These are phyloP conservation scores for Galemys pyrenaicus DNA, from an alignment of 2,113 vertebrate species.

Conservation along the genomic window DNA sequence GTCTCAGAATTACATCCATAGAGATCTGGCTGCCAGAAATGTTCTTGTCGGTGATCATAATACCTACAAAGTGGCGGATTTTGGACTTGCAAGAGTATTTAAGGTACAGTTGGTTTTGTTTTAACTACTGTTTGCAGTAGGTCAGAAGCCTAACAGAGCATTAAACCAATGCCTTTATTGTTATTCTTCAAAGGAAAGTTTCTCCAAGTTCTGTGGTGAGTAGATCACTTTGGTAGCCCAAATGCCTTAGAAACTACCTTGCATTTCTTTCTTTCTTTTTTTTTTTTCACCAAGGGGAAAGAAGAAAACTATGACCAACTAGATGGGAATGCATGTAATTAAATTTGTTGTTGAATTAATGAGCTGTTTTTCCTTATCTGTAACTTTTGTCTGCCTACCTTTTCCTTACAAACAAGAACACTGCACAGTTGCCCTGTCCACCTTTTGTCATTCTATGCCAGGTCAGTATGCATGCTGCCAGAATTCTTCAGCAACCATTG, in stretches of 20 bases:
- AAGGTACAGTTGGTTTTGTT: slow-evolving; percentile 81
- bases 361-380: neutral
- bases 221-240: neutral
- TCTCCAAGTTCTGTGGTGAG: neutral
- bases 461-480: neutral
- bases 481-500: neutral
- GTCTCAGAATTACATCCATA: slow-evolving; percentile 96
- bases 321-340: neutral
- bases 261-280: neutral
- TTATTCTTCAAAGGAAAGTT: slow-evolving; percentile 25
- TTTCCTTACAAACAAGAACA: neutral
- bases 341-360: neutral
- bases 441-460: neutral
- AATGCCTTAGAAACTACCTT: neutral
- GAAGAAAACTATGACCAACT: neutral
- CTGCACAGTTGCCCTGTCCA: neutral
- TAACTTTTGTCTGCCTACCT: neutral
- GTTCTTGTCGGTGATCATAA: slow-evolving; percentile 96
- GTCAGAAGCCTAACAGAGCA: neutral
- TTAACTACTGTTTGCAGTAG: neutral
- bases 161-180: neutral
- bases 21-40: slow-evolving; percentile 97
- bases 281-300: neutral
- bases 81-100: slow-evolving; percentile 96
- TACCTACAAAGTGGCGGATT: slow-evolving; percentile 97